A percentile compares a stretch with the other conserved stretches of the same genome.
phyloP scores from a whole-genome alignment of 2,888 invertebrate species.

The Ptilodon capucinus region DNA sequence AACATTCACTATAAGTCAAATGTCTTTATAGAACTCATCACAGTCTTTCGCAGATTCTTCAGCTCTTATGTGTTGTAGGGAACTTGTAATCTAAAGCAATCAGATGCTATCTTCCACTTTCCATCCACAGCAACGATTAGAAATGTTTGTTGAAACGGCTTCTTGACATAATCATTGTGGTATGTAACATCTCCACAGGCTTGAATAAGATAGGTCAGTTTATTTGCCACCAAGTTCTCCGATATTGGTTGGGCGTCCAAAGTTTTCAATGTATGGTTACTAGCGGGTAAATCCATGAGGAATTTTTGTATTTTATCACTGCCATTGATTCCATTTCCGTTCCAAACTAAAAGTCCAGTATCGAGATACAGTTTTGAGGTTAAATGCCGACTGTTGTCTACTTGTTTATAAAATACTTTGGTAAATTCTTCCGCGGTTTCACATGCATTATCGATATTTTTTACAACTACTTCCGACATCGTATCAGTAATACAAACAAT shows the following conservation, averaged over 20 bases:
- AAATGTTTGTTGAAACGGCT: conserved; percentile 93
- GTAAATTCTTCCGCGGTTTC: conserved; percentile 94
- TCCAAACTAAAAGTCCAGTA: conserved; percentile 94
- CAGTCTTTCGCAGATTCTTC: not conserved
- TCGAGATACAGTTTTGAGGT: conserved; percentile 92
- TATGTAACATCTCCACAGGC: conserved; percentile 92
- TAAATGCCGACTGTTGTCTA: conserved; percentile 93
- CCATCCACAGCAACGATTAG: conserved; percentile 93
- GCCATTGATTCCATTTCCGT: conserved; percentile 93
- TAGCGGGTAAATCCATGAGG: conserved; percentile 90
- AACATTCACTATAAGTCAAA: no score
- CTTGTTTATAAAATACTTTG: conserved; percentile 93
- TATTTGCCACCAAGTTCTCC: conserved; percentile 89
- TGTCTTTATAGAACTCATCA: not conserved
- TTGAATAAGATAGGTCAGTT: conserved; percentile 91
- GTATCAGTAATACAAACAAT: conserved; percentile 19
- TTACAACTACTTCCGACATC: conserved; percentile 81
- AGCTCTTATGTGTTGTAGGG: conserved; percentile 55
- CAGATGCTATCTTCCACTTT: conserved; percentile 97
- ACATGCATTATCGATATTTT: conserved; percentile 90
- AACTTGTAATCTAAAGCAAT: conserved; percentile 92
- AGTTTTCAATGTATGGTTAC: conserved; percentile 89
- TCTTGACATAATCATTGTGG: conserved; percentile 78
- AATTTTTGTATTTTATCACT: conserved; percentile 93
- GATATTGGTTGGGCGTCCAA: conserved; percentile 94